A percentile compares a stretch with the other conserved stretches of the same genome.
These are phyloP conservation scores for Octomys mimax DNA, from an alignment of 2,797 vertebrate genomes.

Conservation along the genomic window DNA sequence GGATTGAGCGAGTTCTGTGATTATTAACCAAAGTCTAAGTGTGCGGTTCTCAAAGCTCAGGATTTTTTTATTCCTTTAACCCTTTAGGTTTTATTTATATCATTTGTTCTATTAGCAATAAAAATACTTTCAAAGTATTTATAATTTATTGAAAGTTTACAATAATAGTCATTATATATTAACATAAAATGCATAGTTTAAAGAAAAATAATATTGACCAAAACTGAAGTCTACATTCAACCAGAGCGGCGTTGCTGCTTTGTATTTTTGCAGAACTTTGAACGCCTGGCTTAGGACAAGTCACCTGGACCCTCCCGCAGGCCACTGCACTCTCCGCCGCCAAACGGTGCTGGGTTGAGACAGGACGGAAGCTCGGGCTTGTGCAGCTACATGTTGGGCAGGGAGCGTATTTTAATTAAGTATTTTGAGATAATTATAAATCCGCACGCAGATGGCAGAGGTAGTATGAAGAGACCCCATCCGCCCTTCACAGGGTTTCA, in stretches of 20 bases:
- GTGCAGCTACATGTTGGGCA: background rate
- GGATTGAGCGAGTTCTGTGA: background rate
- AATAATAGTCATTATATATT: background rate
- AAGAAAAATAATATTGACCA: conserved; percentile 11
- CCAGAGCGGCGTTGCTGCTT: background rate
- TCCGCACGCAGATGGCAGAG: background rate
- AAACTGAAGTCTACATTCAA: background rate
- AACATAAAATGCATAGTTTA: background rate
- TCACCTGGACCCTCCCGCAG: background rate
- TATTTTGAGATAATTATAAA: conserved; percentile 7
- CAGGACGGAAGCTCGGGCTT: background rate
- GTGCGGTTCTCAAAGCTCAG: background rate
- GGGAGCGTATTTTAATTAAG: background rate
- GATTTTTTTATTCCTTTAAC: background rate
- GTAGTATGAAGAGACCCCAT: no score
- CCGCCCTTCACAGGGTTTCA: background rate
- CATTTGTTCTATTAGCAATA: background rate
- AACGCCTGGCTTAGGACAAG: background rate
- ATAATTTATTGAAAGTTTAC: background rate
- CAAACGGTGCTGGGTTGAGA: conserved; percentile 27
- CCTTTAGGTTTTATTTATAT: background rate
- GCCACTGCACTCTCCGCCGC: background rate
- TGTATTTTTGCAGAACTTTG: background rate
- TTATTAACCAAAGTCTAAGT: background rate
- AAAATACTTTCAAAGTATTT: conserved; percentile 30